These are phyloP conservation scores for Chrysolina haemoptera DNA, from an alignment of 2,888 invertebrate genomes.

Conservation along the genomic window DNA sequence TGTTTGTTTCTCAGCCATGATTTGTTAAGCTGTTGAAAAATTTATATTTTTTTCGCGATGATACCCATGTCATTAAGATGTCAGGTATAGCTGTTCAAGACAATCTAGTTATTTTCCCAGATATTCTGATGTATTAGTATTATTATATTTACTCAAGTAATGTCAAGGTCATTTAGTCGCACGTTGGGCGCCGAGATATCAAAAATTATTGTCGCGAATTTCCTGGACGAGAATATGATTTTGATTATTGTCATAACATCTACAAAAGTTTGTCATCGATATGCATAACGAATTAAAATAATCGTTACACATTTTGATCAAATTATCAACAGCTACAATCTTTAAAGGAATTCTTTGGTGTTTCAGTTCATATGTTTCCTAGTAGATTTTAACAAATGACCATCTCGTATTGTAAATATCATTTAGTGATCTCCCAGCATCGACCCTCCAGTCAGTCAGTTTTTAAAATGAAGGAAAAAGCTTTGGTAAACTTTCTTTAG, in stretches of 20 bases:
- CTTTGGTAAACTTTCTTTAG: not conserved
- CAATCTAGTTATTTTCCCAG: not conserved
- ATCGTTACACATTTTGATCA: not conserved
- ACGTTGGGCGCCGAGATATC: not conserved
- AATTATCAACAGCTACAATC: not conserved
- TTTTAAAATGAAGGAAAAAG: not conserved
- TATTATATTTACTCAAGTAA: not conserved
- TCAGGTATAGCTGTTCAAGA: no score
- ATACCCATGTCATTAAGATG: not conserved
- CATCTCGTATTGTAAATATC: not conserved
- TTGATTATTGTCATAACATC: not conserved
- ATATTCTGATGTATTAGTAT: not conserved
- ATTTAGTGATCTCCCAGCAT: not conserved
- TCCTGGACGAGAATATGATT: not conserved
- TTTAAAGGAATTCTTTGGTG: no score
- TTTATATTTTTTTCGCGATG: not conserved
- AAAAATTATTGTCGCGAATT: not conserved
- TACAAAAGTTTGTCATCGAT: not conserved
- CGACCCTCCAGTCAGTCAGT: conserved; percentile 7
- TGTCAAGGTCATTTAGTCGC: not conserved
- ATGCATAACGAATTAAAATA: no score
- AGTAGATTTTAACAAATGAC: not conserved
- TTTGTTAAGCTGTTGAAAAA: not conserved
- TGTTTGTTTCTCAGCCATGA: conserved; percentile 24
- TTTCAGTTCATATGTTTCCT: not conserved